Conservation (phyloP, 1,140 invertebrate species). For the Pogonus chalceus region DNA sequence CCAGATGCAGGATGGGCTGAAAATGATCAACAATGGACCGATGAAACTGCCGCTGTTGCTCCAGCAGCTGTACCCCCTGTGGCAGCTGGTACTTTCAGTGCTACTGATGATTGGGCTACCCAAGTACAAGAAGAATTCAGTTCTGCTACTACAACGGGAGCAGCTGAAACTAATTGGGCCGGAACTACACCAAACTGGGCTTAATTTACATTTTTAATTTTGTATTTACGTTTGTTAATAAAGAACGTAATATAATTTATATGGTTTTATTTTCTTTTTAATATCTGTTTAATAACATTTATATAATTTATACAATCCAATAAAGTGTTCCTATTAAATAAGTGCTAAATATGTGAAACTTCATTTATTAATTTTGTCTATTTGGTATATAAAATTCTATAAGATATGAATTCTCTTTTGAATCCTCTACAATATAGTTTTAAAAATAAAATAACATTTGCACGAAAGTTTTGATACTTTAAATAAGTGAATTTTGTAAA, state of each 20-base stretch:
- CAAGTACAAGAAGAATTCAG: slow-evolving; percentile 16
- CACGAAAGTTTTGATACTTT: too few relatives aligned
- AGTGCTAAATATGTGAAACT: too few relatives aligned
- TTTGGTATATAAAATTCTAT: too few relatives aligned
- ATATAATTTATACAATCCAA: too few relatives aligned
- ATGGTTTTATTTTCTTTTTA: background rate
- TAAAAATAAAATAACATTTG: too few relatives aligned
- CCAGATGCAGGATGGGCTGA: slow-evolving; percentile 19
- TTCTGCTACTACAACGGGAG: background rate
- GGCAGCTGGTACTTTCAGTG: background rate
- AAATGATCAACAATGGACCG: slow-evolving; percentile 17
- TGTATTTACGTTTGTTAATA: slow-evolving; percentile 2
- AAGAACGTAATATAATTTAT: background rate
- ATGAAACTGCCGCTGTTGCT: slow-evolving; percentile 17
- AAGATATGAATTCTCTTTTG: too few relatives aligned
- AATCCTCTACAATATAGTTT: too few relatives aligned
- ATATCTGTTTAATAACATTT: too few relatives aligned
- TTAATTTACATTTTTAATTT: background rate
- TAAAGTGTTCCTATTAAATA: too few relatives aligned
- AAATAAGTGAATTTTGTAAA: too few relatives aligned
- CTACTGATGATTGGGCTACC: slow-evolving; percentile 29
- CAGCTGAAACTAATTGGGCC: background rate
- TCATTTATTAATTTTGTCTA: too few relatives aligned
- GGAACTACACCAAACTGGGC: background rate
- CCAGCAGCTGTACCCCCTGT: background rate